A percentile compares a stretch with the other conserved stretches of the same genome.
phyloP scores from a whole-genome alignment of 2,113 vertebrate genomes.

The Chionis minor region DNA sequence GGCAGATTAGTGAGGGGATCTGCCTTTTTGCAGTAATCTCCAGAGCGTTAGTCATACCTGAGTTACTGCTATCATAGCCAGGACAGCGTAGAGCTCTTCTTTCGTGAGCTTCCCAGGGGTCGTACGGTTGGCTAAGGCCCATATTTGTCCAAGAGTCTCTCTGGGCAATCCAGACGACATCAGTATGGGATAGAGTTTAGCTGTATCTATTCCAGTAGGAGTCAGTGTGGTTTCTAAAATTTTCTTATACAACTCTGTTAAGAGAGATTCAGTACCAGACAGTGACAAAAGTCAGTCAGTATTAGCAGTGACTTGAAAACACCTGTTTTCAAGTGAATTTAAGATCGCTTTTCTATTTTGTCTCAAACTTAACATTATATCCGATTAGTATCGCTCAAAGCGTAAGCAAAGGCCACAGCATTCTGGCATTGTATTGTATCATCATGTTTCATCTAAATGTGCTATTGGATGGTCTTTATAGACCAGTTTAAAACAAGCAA shows the following conservation, averaged over 20 bases:
- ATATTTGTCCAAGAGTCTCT: conserved; percentile 96
- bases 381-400: not conserved
- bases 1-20: not conserved
- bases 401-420: not conserved
- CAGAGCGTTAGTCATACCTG: conserved; percentile 78
- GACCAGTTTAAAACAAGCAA: not conserved
- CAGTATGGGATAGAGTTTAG: conserved; percentile 95
- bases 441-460: not conserved
- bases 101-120: conserved; percentile 96
- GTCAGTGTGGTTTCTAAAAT: conserved; percentile 93
- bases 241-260: conserved; percentile 92
- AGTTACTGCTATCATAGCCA: conserved; percentile 91
- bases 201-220: conserved; percentile 92
- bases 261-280: not conserved
- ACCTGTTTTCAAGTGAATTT: not conserved
- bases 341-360: not conserved
- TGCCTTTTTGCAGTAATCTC: not conserved
- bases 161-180: conserved; percentile 96
- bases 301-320: not conserved
- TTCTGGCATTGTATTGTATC: not conserved
- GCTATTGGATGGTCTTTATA: not conserved
- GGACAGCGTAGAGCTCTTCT: conserved; percentile 93
- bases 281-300: not conserved
- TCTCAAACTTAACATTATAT: not conserved
- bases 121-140: conserved; percentile 94